Evolutionary conservation across 2,888 invertebrate genomes (phyloP), one percentile per base, ranked within the genome.

Genomic region (Archaeoteleia sp.): DNA sequence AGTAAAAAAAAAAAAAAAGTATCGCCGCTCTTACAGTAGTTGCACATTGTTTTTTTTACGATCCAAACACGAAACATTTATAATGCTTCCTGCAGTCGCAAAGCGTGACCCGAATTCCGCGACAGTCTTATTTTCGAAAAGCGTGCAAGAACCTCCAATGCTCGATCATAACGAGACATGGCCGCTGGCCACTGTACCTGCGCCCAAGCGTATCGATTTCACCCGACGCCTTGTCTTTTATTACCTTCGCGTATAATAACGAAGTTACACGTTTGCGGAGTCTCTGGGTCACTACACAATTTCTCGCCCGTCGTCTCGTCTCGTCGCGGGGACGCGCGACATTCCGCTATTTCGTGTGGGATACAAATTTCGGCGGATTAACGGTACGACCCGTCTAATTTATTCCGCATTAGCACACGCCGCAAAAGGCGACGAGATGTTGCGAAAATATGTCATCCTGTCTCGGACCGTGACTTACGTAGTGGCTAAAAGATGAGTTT

Each of bases 21-120:
- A 32, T 9, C 12, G 25, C 10, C 13, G 37, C 25, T 25, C 29
- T 3, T 29, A 9, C 7, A 29, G 29, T 5, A 29, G 43, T 14
- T 27, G 39, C 48, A 48, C 63, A 49, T 63, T 43, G 55, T 40
- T 42, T 49, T 65, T 40, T 42, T 55, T 45, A 23, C 34, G 37
- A 58, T 53, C 51, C 46, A 43, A 48, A 48, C 43, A 32, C 35
- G 51, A 61, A 61, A 67, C 67, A 61, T 67, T 67, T 57, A 61
- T 67, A 67, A 67, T 55, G 61, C 67, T 67, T 67, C 67, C 55
- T 42, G 60, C 61, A 57, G 60, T 45, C 49, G 49, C 42, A 39
- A 42, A 51, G 61, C 67, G 67, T 67, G 67, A 67, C 67, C 67
- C 67, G 67, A 67, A 67, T 67, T 67, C 67, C 67, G 23, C 49